These are phyloP conservation scores for Apodemia hepburni DNA, from an alignment of 2,888 invertebrate species.

Conservation along the genomic window DNA sequence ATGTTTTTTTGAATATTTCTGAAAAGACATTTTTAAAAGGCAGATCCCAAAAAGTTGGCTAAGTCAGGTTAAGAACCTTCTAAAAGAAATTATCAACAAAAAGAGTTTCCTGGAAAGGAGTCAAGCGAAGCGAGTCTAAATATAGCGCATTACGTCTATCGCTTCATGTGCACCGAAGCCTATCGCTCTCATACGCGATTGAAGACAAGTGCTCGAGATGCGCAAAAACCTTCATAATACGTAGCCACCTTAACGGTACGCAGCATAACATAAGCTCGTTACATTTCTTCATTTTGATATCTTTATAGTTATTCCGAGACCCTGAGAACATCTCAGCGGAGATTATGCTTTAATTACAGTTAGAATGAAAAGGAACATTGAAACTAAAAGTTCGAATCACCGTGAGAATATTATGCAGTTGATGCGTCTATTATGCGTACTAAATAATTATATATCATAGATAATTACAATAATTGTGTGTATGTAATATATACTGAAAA, in stretches of 20 bases:
- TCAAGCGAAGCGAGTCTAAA: constrained; percentile 62
- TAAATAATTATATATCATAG: not conserved
- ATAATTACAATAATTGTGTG: too few relatives aligned
- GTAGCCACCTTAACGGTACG: constrained; percentile 52
- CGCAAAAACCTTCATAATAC: constrained; percentile 57
- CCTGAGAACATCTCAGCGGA: constrained; percentile 19
- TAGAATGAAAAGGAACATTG: constrained; percentile 21
- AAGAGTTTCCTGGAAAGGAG: constrained; percentile 38
- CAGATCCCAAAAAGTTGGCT: not conserved
- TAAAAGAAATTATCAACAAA: constrained; percentile 28
- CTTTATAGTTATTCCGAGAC: constrained; percentile 23
- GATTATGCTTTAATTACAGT: constrained; percentile 21
- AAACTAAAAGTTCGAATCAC: constrained; percentile 21
- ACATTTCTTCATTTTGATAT: constrained; percentile 41
- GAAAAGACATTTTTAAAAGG: not conserved
- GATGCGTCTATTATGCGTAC: constrained; percentile 4
- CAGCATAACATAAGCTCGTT: constrained; percentile 39
- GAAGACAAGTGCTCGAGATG: constrained; percentile 53
- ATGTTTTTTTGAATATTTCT: not conserved
- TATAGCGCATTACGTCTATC: constrained; percentile 55
- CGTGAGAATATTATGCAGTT: constrained; percentile 17
- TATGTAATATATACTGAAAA: too few relatives aligned
- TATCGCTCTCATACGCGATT: constrained; percentile 64
- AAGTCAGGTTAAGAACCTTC: constrained; percentile 27
- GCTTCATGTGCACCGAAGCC: constrained; percentile 60